Conservation (phyloP, 1,140 invertebrate genomes). For the Drosophila subpulchrella region DNA sequence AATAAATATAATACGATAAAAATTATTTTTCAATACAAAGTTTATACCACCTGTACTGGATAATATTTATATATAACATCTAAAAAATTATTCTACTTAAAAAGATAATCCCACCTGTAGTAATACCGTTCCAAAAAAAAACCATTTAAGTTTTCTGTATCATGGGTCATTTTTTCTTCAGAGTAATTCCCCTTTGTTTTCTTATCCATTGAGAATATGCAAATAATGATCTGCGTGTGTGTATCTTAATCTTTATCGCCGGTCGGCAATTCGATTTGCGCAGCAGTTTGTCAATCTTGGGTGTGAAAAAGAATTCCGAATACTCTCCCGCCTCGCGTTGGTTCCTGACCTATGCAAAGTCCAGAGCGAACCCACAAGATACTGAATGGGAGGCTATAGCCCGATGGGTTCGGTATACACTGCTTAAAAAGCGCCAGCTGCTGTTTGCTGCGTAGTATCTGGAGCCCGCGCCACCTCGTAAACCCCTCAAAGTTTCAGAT, state of each 20-base stretch:
- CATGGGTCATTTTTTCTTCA: neutral
- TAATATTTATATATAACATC: too few species aligned
- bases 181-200: neutral
- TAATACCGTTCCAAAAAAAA: too few species aligned
- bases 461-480: neutral
- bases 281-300: conserved; percentile 39
- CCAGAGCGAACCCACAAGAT: neutral
- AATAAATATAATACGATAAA: too few species aligned
- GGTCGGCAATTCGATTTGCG: conserved; percentile 51
- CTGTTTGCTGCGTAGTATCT: conserved; percentile 61
- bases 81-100: too few species aligned
- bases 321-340: conserved; percentile 29
- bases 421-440: conserved; percentile 18
- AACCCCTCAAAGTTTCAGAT: conserved; percentile 6
- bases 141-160: neutral
- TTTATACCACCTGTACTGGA: too few species aligned
- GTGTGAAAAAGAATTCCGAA: conserved; percentile 7
- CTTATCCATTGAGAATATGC: conserved; percentile 16
- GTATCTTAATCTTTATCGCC: conserved; percentile 16
- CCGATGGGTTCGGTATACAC: conserved; percentile 3
- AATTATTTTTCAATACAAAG: too few species aligned
- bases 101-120: too few species aligned
- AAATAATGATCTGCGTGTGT: conserved; percentile 18
- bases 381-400: conserved; percentile 17
- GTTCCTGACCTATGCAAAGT: conserved; percentile 33